A percentile compares a stretch with the other conserved stretches of the same genome.
These are phyloP conservation scores for Leptodactylus fallax DNA, from an alignment of 2,797 vertebrate genomes.

Conservation along the genomic window DNA sequence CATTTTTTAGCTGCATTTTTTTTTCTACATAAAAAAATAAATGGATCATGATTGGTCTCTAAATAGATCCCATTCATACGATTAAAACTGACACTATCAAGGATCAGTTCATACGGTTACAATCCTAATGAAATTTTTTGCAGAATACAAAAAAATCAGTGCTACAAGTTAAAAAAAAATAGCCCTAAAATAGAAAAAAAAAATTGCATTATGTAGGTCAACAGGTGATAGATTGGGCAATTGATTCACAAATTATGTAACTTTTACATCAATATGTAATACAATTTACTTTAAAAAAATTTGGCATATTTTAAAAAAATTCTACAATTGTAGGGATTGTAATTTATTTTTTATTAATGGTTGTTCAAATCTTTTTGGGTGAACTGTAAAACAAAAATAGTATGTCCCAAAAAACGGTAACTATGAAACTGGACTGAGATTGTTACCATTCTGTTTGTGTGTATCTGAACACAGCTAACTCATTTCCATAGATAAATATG, in stretches of 20 bases:
- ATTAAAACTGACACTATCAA: too few relatives aligned
- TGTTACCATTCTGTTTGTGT: background rate
- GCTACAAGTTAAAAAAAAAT: too few relatives aligned
- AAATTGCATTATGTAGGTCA: background rate
- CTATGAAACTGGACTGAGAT: background rate
- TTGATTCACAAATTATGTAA: background rate
- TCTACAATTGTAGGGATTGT: background rate
- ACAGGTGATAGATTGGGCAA: background rate
- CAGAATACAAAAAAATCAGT: too few relatives aligned
- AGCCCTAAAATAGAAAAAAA: too few relatives aligned
- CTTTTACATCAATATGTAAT: background rate
- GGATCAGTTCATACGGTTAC: too few relatives aligned
- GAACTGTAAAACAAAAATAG: background rate
- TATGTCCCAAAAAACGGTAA: too few relatives aligned
- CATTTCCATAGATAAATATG: background rate
- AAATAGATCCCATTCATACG: too few relatives aligned
- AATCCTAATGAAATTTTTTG: too few relatives aligned
- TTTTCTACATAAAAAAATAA: background rate
- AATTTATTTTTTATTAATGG: background rate
- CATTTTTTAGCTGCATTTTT: too few relatives aligned
- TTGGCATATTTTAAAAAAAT: background rate
- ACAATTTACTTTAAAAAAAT: background rate
- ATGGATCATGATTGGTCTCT: background rate
- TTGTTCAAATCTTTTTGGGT: background rate
- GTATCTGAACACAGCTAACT: background rate